These are phyloP conservation scores for Volucella inanis DNA, from an alignment of 2,888 invertebrate species.

Conservation along the genomic window DNA sequence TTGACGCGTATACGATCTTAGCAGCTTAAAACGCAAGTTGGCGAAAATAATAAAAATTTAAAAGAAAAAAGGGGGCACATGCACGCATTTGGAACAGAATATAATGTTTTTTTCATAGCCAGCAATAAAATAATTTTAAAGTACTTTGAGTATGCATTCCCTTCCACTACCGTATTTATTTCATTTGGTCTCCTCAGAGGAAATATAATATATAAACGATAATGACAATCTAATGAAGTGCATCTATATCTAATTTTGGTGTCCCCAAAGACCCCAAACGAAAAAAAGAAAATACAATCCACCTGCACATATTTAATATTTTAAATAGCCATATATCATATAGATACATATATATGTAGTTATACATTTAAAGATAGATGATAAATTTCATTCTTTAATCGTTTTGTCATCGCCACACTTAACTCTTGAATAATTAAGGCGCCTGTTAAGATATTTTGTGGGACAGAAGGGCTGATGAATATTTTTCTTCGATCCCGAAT, in stretches of 20 bases:
- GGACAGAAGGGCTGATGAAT: slow-evolving; percentile 3
- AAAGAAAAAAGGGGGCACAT: not conserved
- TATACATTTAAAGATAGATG: too few species aligned
- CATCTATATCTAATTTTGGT: slow-evolving; percentile 38
- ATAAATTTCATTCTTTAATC: not conserved
- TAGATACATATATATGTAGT: too few species aligned
- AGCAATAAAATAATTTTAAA: slow-evolving; percentile 36
- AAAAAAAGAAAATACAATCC: not conserved
- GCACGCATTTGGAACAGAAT: slow-evolving; percentile 18
- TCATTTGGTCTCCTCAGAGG: not conserved
- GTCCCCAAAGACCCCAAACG: too few species aligned
- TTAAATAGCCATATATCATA: not conserved
- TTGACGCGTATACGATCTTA: slow-evolving; percentile 19
- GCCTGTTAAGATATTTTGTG: not conserved
- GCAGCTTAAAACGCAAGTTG: slow-evolving; percentile 14
- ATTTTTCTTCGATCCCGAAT: not conserved
- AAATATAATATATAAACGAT: not conserved
- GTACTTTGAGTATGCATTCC: not conserved
- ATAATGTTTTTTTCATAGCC: slow-evolving; percentile 31
- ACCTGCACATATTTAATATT: slow-evolving; percentile 11
- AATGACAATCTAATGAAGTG: slow-evolving; percentile 1
- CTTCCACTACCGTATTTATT: not conserved
- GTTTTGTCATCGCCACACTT: slow-evolving; percentile 39
- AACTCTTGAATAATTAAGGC: slow-evolving; percentile 32
- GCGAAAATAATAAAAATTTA: slow-evolving; percentile 25